A percentile compares a stretch with the other conserved stretches of the same genome.
phyloP scores from a whole-genome alignment of 2,888 invertebrate genomes.

The Cataglyphis rosenhaueri region DNA sequence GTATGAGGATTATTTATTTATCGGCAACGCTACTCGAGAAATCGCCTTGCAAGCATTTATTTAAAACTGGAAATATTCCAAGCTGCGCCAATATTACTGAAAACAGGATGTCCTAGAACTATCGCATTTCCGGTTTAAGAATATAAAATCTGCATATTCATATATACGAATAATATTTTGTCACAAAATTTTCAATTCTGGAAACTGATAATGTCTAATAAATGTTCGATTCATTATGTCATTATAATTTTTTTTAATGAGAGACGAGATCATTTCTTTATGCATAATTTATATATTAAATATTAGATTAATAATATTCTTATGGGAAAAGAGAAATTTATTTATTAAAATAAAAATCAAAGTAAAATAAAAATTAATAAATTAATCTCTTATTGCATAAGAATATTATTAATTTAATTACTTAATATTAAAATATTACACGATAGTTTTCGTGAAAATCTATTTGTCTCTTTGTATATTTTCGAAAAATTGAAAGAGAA shows the following conservation, averaged over 20 bases:
- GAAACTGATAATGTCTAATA: neutral
- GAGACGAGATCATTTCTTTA: neutral
- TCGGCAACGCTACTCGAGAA: neutral
- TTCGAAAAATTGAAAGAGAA: constrained; percentile 6
- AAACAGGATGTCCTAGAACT: neutral
- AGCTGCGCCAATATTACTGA: neutral
- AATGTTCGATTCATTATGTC: neutral
- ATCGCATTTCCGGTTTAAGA: neutral
- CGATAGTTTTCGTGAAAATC: neutral
- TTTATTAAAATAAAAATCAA: no score
- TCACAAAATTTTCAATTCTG: neutral
- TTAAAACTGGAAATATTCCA: constrained; percentile 4
- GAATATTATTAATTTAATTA: neutral
- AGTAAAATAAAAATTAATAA: neutral
- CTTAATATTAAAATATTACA: neutral
- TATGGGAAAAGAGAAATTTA: neutral
- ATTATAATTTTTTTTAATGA: neutral
- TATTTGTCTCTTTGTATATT: neutral
- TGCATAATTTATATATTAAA: neutral
- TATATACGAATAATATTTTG: neutral
- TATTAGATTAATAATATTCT: constrained; percentile 1
- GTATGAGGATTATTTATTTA: constrained; percentile 19
- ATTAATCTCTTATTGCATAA: neutral
- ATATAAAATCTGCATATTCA: neutral
- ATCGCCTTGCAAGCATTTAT: neutral